Base-by-base conservation (phyloP, 2,888 invertebrate genomes). In the Himalopsyche anomala region DNA sequence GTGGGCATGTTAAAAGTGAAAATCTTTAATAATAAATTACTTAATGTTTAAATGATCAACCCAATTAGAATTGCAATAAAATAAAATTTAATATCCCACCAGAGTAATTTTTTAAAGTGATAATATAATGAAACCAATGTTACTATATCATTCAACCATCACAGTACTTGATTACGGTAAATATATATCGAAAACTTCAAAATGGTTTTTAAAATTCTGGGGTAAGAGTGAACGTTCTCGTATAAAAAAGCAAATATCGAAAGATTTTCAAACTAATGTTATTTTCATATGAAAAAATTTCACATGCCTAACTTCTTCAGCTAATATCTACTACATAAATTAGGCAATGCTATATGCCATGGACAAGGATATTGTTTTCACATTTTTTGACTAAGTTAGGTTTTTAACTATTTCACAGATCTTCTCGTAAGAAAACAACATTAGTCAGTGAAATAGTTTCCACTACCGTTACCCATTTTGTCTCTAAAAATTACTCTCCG, bases 201-300 rank as follows among this genome's bases (percentile, higher is more conserved):
- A 51, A 12, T 51, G 45, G 9, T 51, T 51, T 0, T 51, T 15
- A 5, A 51, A 51, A 5, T 12, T 51, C 15, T 28, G 74, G 74
- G 74, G 19, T 12, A 74, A 74, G 15, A 74, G 74, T 38, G 74
- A 69, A 69, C 69, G 9, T 11, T 36, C 28, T 69, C 12, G 38
- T 74, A 62, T 62, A 62, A 62, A 74, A 74, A 74, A 74, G 74
- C 74, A 74, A 28, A 74, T 74, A 74, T 74, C 36, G 19, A 74
- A 74, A 74, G 19, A 15, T 51, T 74, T 38, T 15, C 15, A 2
- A 36, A 74, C 74, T 38, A 74, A 74, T 74, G 74, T 74, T 74
- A 74, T 74, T 74, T 74, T 74, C 19, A 74, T 62, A 74, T 74
- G 74, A 74, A 74, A 74, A 74, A 36, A 74, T 74, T 74, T 36